Evolutionary conservation across 2,888 invertebrate species (phyloP).

Genomic region (Apamea anceps): DNA sequence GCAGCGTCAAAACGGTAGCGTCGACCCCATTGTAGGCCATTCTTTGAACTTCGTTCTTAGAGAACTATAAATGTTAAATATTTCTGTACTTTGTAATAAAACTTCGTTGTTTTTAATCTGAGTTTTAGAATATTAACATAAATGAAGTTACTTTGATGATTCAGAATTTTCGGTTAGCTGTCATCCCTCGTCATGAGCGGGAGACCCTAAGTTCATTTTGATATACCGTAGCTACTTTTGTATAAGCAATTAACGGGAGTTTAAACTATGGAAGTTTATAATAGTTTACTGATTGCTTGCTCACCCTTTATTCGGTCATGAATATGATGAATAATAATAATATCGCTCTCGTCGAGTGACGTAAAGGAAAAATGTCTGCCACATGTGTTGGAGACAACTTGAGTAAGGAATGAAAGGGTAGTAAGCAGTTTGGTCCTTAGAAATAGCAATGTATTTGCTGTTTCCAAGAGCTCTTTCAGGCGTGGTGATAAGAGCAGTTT

Average conservation of each 20-base stretch:
- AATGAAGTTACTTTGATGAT: conserved; percentile 63
- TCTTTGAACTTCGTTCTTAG: not conserved
- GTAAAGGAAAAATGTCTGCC: conserved; percentile 20
- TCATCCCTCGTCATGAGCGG: conserved; percentile 72
- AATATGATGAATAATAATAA: conserved; percentile 42
- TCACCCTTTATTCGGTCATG: conserved; percentile 31
- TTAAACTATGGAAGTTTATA: conserved; percentile 48
- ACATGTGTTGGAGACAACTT: conserved; percentile 32
- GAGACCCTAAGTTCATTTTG: conserved; percentile 64
- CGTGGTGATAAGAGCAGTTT: not conserved
- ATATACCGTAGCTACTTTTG: conserved; percentile 64
- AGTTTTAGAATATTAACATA: conserved; percentile 41
- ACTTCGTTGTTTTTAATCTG: conserved; percentile 21
- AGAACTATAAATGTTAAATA: not conserved
- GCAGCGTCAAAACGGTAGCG: not conserved
- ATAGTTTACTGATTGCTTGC: conserved; percentile 52
- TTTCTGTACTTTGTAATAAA: not conserved
- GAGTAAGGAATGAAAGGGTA: conserved; percentile 7
- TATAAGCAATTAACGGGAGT: conserved; percentile 61
- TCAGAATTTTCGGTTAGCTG: conserved; percentile 67
- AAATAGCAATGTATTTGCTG: conserved; percentile 5
- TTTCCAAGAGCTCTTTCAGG: conserved; percentile 8
- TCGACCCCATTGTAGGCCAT: not conserved
- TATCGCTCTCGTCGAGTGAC: conserved; percentile 2
- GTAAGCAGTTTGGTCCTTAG: conserved; percentile 1